Conservation (phyloP, 2,113 vertebrate species). For the Pollachius pollachius region DNA sequence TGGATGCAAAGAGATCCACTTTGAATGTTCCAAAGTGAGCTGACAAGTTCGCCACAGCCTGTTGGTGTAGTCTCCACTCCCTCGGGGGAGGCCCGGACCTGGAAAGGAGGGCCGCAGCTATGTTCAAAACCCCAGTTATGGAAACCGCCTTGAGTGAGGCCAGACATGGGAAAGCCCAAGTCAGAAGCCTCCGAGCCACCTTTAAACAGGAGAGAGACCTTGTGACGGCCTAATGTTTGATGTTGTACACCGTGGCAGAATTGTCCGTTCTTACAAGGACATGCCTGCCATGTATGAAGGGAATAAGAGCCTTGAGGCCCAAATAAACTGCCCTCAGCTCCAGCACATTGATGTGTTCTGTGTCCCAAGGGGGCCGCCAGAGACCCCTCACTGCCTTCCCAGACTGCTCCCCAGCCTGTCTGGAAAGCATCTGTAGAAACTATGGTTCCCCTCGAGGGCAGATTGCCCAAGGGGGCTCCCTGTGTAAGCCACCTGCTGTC, state of each 20-base stretch:
- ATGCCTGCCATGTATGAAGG: too few relatives aligned
- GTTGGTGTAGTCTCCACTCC: neutral
- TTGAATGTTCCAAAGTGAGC: conserved; percentile 63
- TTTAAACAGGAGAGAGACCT: conserved; percentile 67
- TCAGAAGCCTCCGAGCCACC: neutral
- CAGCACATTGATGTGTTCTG: too few relatives aligned
- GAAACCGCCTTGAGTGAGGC: neutral
- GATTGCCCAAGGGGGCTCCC: too few relatives aligned
- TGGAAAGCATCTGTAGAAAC: too few relatives aligned
- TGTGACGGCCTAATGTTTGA: conserved; percentile 73
- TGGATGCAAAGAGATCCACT: conserved; percentile 45
- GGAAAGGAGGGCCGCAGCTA: neutral
- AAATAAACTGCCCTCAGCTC: neutral
- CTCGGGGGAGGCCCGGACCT: neutral
- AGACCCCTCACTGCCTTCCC: too few relatives aligned
- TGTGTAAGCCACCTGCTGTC: too few relatives aligned
- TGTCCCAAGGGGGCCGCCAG: too few relatives aligned
- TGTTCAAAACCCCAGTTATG: neutral
- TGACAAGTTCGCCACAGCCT: neutral
- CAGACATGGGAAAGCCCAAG: neutral
- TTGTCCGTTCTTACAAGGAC: conserved; percentile 57
- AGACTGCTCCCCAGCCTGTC: too few relatives aligned
- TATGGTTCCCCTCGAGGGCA: too few relatives aligned
- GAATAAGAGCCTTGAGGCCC: neutral
- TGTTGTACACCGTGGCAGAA: conserved; percentile 71